A percentile compares a stretch with the other conserved stretches of the same genome.
Conservation (phyloP, 2,113 vertebrate genomes). For the Petroica traversi region DNA sequence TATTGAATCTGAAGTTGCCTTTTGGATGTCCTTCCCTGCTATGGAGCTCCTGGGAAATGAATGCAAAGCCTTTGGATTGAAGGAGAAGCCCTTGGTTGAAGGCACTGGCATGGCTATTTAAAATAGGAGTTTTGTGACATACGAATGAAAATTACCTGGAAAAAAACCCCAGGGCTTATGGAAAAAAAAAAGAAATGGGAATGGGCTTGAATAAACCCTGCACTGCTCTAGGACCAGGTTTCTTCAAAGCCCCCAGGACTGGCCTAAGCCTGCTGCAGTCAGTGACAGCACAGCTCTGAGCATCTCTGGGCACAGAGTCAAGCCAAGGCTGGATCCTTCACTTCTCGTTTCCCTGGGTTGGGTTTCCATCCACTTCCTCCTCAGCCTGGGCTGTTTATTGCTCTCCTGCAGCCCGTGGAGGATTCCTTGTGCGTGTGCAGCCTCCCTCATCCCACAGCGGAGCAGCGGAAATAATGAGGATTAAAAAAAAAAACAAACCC, state of each 20-base stretch:
- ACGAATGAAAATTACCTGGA: not conserved
- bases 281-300: not conserved
- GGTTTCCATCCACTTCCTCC: not conserved
- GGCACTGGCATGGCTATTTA: not conserved
- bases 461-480: not conserved
- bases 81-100: not conserved
- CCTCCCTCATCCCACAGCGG: not conserved
- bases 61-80: not conserved
- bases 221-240: not conserved
- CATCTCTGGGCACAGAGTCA: not conserved
- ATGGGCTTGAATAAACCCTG: not conserved
- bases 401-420: not conserved
- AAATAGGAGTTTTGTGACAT: not conserved
- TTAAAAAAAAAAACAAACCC: fast-evolving
- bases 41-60: not conserved
- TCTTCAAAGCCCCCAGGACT: not conserved
- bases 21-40: not conserved
- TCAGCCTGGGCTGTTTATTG: not conserved
- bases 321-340: not conserved
- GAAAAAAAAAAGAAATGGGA: fast-evolving
- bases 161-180: not conserved
- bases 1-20: not conserved
- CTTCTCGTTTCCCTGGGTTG: not conserved
- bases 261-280: not conserved
- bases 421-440: not conserved